Evolutionary conservation across 2,888 invertebrate species (phyloP).

Genomic region (Volucella inflata): DNA sequence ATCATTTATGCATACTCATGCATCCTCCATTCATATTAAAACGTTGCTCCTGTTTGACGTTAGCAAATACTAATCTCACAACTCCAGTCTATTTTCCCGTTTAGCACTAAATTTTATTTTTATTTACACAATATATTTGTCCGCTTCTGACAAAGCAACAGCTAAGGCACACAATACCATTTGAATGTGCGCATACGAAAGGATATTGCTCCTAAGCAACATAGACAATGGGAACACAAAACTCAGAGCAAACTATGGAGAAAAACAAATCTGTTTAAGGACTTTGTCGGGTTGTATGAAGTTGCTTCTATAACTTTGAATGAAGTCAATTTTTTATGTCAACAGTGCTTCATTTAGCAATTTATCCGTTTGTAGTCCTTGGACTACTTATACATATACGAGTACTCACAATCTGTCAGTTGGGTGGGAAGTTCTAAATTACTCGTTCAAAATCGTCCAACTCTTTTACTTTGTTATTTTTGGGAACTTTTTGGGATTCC

Average conservation of each 20-base stretch:
- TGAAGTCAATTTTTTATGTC: too few species aligned
- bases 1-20: slow-evolving; percentile 55
- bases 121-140: slow-evolving; percentile 69
- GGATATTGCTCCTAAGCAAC: slow-evolving; percentile 57
- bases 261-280: slow-evolving; percentile 14
- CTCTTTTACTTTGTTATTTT: too few species aligned
- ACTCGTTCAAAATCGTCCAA: too few species aligned
- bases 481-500: too few species aligned
- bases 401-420: too few species aligned
- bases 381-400: too few species aligned
- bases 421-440: too few species aligned
- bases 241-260: background rate
- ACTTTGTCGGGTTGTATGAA: too few species aligned
- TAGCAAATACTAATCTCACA: slow-evolving; percentile 71
- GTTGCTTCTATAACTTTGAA: too few species aligned
- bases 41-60: slow-evolving; percentile 53
- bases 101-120: slow-evolving; percentile 64
- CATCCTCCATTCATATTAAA: slow-evolving; percentile 36
- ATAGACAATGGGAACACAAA: slow-evolving; percentile 46
- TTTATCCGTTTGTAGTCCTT: too few species aligned
- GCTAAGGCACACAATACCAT: slow-evolving; percentile 48
- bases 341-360: too few species aligned
- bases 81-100: slow-evolving; percentile 55
- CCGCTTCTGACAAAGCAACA: slow-evolving; percentile 48
- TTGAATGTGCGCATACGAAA: slow-evolving; percentile 56